phyloP scores from a whole-genome alignment of 2,113 vertebrate species.

The Callionymus lyra region DNA sequence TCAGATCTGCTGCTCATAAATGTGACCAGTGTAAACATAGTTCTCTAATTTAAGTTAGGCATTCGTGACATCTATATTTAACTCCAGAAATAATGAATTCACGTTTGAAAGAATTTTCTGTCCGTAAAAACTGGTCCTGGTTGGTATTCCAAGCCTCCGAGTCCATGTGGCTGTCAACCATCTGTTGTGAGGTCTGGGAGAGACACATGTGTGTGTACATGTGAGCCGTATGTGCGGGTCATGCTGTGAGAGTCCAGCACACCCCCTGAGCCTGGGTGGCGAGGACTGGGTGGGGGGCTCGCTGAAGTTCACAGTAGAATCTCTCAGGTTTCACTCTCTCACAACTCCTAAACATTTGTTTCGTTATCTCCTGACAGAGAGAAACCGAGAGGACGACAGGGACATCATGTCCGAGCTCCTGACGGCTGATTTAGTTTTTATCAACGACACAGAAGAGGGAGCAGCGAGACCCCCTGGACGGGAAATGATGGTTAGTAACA shows the following conservation, averaged over 20 bases:
- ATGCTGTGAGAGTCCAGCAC: slow-evolving; percentile 37
- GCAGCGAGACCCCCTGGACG: slow-evolving; percentile 29
- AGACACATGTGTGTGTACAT: slow-evolving; percentile 35
- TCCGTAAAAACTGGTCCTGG: too few species aligned
- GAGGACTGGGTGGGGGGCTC: slow-evolving; percentile 5
- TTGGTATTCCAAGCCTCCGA: too few species aligned
- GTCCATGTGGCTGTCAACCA: too few species aligned
- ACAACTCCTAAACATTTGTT: slow-evolving; percentile 29
- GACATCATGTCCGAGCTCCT: slow-evolving; percentile 72
- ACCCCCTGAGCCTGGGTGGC: slow-evolving; percentile 12
- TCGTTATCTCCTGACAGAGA: slow-evolving; percentile 43
- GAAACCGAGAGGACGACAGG: slow-evolving; percentile 16
- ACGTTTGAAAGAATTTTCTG: too few species aligned
- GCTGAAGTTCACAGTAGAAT: slow-evolving; percentile 28
- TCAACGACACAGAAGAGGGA: slow-evolving; percentile 69
- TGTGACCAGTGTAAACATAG: too few species aligned
- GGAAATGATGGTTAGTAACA: too few species aligned
- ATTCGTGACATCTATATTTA: too few species aligned
- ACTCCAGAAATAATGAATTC: too few species aligned
- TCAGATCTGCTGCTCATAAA: too few species aligned
- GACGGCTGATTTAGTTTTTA: slow-evolving; percentile 78
- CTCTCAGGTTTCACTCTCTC: slow-evolving; percentile 45
- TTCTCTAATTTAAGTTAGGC: too few species aligned
- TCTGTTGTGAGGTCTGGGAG: not conserved
- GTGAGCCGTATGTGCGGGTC: slow-evolving; percentile 38